phyloP scores from a whole-genome alignment of 2,797 vertebrate species.

The Darevskia mixta region DNA sequence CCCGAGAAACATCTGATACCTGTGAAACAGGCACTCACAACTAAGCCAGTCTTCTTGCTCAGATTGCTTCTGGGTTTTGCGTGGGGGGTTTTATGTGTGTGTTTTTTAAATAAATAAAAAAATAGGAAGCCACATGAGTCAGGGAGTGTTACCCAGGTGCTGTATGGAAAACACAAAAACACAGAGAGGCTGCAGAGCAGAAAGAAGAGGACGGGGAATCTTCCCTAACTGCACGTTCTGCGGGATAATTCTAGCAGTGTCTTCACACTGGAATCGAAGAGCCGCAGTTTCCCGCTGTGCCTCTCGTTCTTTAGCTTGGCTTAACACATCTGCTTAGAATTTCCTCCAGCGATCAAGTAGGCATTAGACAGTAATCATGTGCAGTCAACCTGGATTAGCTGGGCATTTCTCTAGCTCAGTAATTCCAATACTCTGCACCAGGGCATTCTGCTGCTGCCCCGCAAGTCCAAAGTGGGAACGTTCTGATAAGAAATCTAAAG shows the following conservation, averaged over 20 bases:
- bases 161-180: conserved; percentile 7
- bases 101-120: background rate
- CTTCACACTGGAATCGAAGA: background rate
- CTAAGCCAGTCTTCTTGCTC: conserved; percentile 27
- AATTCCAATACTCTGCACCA: background rate
- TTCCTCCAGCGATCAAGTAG: background rate
- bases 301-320: background rate
- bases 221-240: background rate
- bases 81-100: background rate
- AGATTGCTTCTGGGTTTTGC: conserved; percentile 20
- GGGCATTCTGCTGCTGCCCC: background rate
- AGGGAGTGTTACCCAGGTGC: conserved; percentile 29
- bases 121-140: background rate
- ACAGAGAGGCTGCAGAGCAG: background rate
- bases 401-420: background rate
- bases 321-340: background rate
- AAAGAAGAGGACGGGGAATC: background rate
- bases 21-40: conserved; percentile 11
- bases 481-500: background rate
- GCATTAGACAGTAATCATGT: background rate
- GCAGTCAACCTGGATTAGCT: background rate
- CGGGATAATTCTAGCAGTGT: background rate
- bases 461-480: too few species aligned
- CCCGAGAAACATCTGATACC: conserved; percentile 19
- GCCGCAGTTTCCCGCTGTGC: background rate